These are phyloP conservation scores for Hanleya hanleyi DNA, from an alignment of 2,888 invertebrate species.

Conservation along the genomic window DNA sequence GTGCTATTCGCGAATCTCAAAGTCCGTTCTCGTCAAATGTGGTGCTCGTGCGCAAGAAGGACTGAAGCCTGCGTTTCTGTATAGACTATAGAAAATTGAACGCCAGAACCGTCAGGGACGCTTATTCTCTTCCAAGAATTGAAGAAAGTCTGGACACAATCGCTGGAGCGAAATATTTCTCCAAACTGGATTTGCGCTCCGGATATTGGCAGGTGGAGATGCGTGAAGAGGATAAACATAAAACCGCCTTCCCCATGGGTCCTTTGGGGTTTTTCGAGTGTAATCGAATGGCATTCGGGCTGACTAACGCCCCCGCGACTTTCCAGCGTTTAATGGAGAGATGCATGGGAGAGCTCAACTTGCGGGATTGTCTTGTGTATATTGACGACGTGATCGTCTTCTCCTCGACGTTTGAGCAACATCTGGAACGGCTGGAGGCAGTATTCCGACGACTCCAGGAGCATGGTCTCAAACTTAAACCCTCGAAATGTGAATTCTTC, in stretches of 20 bases:
- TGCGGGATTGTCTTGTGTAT: not conserved
- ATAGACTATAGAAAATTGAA: not conserved
- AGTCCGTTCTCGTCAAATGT: too few relatives aligned
- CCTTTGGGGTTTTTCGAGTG: conserved; percentile 34
- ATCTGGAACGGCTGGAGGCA: not conserved
- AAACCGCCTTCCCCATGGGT: conserved; percentile 34
- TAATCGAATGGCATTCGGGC: conserved; percentile 5
- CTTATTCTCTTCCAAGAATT: not conserved
- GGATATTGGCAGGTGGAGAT: conserved; percentile 31
- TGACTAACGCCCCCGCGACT: not conserved
- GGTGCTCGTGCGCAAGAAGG: too few relatives aligned
- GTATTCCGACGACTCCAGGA: not conserved
- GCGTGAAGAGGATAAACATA: conserved; percentile 24
- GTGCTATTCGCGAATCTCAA: too few relatives aligned
- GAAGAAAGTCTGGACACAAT: conserved; percentile 29
- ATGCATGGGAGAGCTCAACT: conserved; percentile 9
- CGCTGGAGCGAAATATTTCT: conserved; percentile 19
- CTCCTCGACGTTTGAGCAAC: conserved; percentile 12
- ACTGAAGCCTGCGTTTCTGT: too few relatives aligned
- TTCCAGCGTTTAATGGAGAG: not conserved
- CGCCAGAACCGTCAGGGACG: not conserved
- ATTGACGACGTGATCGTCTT: conserved; percentile 10
- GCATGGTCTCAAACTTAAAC: not conserved
- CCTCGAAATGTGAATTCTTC: not conserved
- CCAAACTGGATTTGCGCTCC: conserved; percentile 19